phyloP scores from a whole-genome alignment of 2,888 invertebrate species.

The Empis livida region DNA sequence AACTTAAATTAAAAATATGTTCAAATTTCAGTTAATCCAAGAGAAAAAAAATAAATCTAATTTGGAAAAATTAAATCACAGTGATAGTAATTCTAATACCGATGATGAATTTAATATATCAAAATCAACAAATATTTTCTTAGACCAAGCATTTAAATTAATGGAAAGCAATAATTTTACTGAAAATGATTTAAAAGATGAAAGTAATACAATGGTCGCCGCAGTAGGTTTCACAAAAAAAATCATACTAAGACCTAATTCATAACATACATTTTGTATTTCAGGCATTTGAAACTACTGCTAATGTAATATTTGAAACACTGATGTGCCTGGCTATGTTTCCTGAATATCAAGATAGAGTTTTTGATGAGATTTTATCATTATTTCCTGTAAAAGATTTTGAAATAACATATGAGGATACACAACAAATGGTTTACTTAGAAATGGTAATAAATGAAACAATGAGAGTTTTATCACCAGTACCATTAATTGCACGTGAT shows the following conservation, averaged over 20 bases:
- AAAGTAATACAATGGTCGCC: slow-evolving; percentile 27
- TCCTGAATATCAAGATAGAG: slow-evolving; percentile 25
- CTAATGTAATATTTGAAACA: slow-evolving; percentile 27
- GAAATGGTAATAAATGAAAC: slow-evolving; percentile 29
- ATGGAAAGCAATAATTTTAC: slow-evolving; percentile 20
- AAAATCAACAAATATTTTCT: slow-evolving; percentile 13
- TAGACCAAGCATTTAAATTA: slow-evolving; percentile 24
- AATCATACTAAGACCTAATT: background rate
- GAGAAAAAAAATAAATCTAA: background rate
- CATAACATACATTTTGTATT: background rate
- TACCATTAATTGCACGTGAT: slow-evolving; percentile 26
- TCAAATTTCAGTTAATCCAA: background rate
- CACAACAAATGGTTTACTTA: slow-evolving; percentile 25
- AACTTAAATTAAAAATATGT: background rate
- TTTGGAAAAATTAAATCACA: background rate
- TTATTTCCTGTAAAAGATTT: slow-evolving; percentile 19
- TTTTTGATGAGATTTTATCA: slow-evolving; percentile 21
- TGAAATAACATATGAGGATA: slow-evolving; percentile 22
- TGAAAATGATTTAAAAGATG: slow-evolving; percentile 24
- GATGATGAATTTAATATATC: slow-evolving; percentile 4
- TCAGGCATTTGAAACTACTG: slow-evolving; percentile 23
- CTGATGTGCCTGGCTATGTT: slow-evolving; percentile 27
- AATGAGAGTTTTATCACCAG: slow-evolving; percentile 27
- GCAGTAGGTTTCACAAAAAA: slow-evolving; percentile 6
- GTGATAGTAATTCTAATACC: background rate